Evolutionary conservation across 2,888 invertebrate species (phyloP).

Genomic region (Apodemia duryi): DNA sequence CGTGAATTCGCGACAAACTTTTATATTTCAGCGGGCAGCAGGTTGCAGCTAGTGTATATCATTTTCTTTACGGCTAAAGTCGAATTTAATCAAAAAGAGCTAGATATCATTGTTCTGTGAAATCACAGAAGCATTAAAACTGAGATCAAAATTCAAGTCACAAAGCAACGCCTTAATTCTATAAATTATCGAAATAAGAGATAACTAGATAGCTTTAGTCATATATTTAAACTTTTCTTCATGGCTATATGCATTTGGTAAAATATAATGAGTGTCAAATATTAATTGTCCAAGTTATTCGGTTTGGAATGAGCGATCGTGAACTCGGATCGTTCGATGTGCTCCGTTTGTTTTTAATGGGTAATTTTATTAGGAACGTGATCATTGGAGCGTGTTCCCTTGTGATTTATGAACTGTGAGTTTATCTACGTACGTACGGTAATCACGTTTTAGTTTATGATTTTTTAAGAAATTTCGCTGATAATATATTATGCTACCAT

Average conservation of each 20-base stretch:
- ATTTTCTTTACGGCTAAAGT: too few species aligned
- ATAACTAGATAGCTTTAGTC: neutral
- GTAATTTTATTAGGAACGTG: conserved; percentile 44
- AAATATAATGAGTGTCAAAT: conserved; percentile 57
- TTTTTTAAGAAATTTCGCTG: neutral
- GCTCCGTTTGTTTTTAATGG: conserved; percentile 59
- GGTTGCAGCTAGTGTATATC: too few species aligned
- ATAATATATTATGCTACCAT: too few species aligned
- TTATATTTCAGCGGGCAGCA: too few species aligned
- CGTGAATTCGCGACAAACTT: too few species aligned
- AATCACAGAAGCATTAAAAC: too few species aligned
- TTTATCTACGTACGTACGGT: conserved; percentile 8
- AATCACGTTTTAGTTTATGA: neutral
- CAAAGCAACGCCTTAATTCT: neutral
- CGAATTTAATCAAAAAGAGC: too few species aligned
- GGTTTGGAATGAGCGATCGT: conserved; percentile 44
- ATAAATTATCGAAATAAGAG: neutral
- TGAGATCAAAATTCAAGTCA: too few species aligned
- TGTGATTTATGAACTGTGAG: conserved; percentile 16
- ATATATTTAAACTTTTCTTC: conserved; percentile 21
- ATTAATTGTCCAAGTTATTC: conserved; percentile 49
- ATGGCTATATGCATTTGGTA: conserved; percentile 18
- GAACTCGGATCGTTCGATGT: conserved; percentile 52
- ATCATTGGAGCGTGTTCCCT: conserved; percentile 24
- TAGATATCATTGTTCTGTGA: too few species aligned